A percentile compares a stretch with the other conserved stretches of the same genome.
Conservation (phyloP, 2,113 vertebrate species). For the Eublepharis macularius region DNA sequence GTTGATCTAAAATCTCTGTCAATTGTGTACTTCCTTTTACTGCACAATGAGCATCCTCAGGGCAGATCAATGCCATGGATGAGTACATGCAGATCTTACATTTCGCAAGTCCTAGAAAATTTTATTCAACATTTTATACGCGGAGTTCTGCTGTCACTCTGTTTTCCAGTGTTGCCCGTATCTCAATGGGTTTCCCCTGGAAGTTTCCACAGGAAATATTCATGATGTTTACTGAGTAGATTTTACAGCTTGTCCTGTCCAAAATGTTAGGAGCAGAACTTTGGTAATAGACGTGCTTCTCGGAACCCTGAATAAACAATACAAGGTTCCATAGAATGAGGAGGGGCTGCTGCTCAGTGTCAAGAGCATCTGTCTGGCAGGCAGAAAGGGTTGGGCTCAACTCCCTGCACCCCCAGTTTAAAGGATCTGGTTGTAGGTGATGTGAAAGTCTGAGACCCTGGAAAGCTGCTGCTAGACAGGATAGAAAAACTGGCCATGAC, state of each 20-base stretch:
- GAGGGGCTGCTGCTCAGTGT: too few species aligned
- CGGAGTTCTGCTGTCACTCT: slow-evolving; percentile 26
- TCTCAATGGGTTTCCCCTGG: slow-evolving; percentile 36
- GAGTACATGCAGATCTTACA: slow-evolving; percentile 4
- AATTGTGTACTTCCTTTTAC: not conserved
- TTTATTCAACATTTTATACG: not conserved
- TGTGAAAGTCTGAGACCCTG: too few species aligned
- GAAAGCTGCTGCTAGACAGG: too few species aligned
- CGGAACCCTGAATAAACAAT: slow-evolving; percentile 5
- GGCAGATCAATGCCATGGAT: not conserved
- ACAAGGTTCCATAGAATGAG: not conserved
- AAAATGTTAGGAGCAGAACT: slow-evolving; percentile 11
- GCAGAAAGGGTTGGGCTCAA: too few species aligned
- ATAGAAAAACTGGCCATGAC: too few species aligned
- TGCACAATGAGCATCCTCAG: not conserved
- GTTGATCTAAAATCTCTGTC: slow-evolving; percentile 29
- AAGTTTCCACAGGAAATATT: slow-evolving; percentile 36
- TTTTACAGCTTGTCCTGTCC: slow-evolving; percentile 25
- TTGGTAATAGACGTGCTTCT: not conserved
- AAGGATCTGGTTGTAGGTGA: too few species aligned
- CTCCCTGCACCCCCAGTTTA: too few species aligned
- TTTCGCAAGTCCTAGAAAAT: not conserved
- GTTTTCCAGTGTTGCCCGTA: slow-evolving; percentile 7
- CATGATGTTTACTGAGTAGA: slow-evolving; percentile 32
- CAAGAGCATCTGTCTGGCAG: too few species aligned